A percentile compares a stretch with the other conserved stretches of the same genome.
Evolutionary conservation across 2,888 invertebrate species (phyloP).

Genomic region (Gymnosoma rotundatum): DNA sequence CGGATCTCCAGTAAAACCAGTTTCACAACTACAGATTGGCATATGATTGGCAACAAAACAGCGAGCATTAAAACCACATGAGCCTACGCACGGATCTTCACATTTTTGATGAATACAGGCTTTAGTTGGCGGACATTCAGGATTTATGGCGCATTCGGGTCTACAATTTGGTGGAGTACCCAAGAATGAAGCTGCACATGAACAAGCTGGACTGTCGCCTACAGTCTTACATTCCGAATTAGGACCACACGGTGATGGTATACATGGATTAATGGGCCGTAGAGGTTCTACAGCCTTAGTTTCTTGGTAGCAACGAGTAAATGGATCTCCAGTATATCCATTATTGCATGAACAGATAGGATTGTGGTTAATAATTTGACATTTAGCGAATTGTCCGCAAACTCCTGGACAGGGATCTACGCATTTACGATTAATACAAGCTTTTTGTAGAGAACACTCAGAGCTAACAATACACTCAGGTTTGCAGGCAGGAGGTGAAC

Average conservation of each 20-base stretch:
- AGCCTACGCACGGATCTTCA: slow-evolving; percentile 86
- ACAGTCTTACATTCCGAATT: slow-evolving; percentile 85
- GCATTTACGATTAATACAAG: slow-evolving; percentile 89
- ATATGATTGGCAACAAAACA: slow-evolving; percentile 87
- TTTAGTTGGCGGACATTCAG: slow-evolving; percentile 86
- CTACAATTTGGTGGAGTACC: slow-evolving; percentile 87
- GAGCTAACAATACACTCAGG: slow-evolving; percentile 91
- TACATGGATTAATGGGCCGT: slow-evolving; percentile 84
- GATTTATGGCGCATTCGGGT: slow-evolving; percentile 86
- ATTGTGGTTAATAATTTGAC: slow-evolving; percentile 91
- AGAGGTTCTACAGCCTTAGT: slow-evolving; percentile 71
- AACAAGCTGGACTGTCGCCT: slow-evolving; percentile 84
- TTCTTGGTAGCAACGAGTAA: slow-evolving; percentile 85
- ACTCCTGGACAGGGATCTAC: slow-evolving; percentile 90
- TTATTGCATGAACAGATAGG: slow-evolving; percentile 90
- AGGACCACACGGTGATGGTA: slow-evolving; percentile 86
- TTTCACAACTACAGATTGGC: slow-evolving; percentile 90
- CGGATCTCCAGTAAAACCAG: slow-evolving; percentile 91
- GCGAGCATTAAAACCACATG: slow-evolving; percentile 85
- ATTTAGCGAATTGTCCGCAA: slow-evolving; percentile 90
- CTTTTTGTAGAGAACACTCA: slow-evolving; percentile 88
- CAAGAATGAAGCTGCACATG: slow-evolving; percentile 84
- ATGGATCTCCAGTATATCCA: slow-evolving; percentile 89
- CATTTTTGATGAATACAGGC: slow-evolving; percentile 87
- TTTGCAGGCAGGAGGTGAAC: slow-evolving; percentile 88